Percentiles rank a stretch among this genome's conserved stretches.
These are phyloP conservation scores for Agrilus biguttatus DNA, from an alignment of 2,888 invertebrate genomes.

Conservation along the genomic window DNA sequence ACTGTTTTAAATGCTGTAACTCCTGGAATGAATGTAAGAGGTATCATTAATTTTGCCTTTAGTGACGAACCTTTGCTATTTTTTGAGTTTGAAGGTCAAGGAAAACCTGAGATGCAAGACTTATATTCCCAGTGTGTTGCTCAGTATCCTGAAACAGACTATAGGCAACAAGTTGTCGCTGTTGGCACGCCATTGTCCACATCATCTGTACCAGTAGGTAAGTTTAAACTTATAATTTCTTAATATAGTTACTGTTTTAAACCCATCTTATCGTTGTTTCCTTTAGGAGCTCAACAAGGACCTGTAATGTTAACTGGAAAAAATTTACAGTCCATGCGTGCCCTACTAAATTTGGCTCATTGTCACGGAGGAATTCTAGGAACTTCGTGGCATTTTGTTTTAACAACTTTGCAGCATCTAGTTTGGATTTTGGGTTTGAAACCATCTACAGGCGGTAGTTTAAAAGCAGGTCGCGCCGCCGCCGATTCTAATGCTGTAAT, in stretches of 20 bases:
- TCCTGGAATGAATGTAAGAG: constrained; percentile 32
- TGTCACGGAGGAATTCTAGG: constrained; percentile 85
- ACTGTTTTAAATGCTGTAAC: constrained; percentile 62
- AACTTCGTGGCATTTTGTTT: constrained; percentile 89
- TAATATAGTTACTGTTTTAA: not conserved
- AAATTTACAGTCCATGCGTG: constrained; percentile 92
- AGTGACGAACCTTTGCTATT: not conserved
- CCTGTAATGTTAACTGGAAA: constrained; percentile 95
- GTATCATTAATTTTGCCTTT: constrained; percentile 3
- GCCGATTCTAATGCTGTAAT: constrained; percentile 76
- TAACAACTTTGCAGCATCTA: constrained; percentile 84
- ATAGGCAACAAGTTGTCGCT: constrained; percentile 88
- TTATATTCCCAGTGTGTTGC: constrained; percentile 36
- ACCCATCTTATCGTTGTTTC: not conserved
- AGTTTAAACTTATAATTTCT: constrained; percentile 1
- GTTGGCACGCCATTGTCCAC: constrained; percentile 92
- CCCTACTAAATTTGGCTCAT: constrained; percentile 77
- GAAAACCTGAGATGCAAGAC: constrained; percentile 35
- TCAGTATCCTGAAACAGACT: constrained; percentile 53
- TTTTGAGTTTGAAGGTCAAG: constrained; percentile 27
- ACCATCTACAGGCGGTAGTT: constrained; percentile 85
- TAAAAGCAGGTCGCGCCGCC: constrained; percentile 69
- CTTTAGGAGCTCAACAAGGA: constrained; percentile 59
- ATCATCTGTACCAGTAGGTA: constrained; percentile 58
- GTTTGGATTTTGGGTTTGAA: constrained; percentile 94